These are phyloP conservation scores for Protomyctophum bolini DNA, from an alignment of 2,113 vertebrate genomes.

Conservation along the genomic window DNA sequence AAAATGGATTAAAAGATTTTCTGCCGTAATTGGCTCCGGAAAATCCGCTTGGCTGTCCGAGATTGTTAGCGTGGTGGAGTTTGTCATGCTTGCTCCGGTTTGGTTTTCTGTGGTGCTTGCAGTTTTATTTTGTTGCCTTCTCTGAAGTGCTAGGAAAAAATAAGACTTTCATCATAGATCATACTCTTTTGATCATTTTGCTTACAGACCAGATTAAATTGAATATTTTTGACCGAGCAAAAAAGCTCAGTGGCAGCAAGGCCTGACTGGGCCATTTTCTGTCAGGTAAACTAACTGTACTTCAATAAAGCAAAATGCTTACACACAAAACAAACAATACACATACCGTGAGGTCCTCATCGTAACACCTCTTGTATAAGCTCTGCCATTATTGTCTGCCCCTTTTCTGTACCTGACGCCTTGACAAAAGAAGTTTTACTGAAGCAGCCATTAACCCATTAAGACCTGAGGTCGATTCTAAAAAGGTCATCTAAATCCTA, in stretches of 20 bases:
- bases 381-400: constrained; percentile 26
- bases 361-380: constrained; percentile 25
- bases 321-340: constrained; percentile 7
- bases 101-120: constrained; percentile 38
- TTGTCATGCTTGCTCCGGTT: constrained; percentile 57
- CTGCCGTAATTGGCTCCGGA: constrained; percentile 69
- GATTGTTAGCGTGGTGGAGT: constrained; percentile 64
- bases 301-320: constrained; percentile 25
- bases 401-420: not conserved
- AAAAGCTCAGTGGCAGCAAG: constrained; percentile 34
- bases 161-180: not conserved
- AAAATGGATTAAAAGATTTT: constrained; percentile 54
- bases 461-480: too few relatives aligned
- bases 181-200: constrained; percentile 37
- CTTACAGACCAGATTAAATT: constrained; percentile 31
- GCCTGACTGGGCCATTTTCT: constrained; percentile 36
- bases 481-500: too few relatives aligned
- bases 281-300: constrained; percentile 14
- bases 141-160: constrained; percentile 51
- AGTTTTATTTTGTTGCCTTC: constrained; percentile 51
- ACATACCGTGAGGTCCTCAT: constrained; percentile 13
- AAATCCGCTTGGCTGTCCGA: constrained; percentile 63
- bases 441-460: constrained; percentile 9
- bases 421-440: constrained; percentile 35
- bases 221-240: constrained; percentile 43